These are phyloP conservation scores for Phortica magna DNA, from an alignment of 2,888 invertebrate genomes.

Conservation along the genomic window DNA sequence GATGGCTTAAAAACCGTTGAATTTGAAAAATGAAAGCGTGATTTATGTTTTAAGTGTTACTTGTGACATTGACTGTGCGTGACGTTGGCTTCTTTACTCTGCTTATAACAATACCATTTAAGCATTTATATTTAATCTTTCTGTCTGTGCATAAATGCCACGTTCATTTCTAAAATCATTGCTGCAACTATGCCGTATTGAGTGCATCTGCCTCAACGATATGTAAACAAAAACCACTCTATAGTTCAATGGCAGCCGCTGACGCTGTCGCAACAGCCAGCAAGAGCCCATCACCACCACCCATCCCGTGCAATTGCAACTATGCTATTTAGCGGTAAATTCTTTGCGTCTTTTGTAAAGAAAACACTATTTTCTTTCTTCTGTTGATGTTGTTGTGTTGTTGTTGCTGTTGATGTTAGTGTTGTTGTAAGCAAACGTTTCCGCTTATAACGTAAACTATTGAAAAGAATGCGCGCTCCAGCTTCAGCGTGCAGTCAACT, in stretches of 20 bases:
- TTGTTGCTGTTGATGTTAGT: not conserved
- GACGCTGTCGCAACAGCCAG: not conserved
- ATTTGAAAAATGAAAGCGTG: conserved; percentile 26
- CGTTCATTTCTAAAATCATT: not conserved
- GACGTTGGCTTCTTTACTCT: not conserved
- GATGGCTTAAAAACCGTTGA: not conserved
- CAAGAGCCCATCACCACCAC: not conserved
- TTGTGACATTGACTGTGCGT: not conserved
- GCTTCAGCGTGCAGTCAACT: not conserved
- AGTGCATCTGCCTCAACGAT: conserved; percentile 17
- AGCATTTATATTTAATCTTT: not conserved
- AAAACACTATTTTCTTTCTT: conserved; percentile 7
- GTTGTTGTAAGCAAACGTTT: conserved; percentile 29
- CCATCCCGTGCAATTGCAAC: conserved; percentile 19
- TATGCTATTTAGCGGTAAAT: conserved; percentile 29
- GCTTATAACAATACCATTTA: not conserved
- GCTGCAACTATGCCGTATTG: not conserved
- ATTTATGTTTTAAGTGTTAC: not conserved
- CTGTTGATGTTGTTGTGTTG: not conserved
- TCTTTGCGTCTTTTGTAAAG: conserved; percentile 12
- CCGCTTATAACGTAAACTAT: conserved; percentile 25
- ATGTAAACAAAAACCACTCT: conserved; percentile 33
- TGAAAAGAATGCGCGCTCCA: not conserved
- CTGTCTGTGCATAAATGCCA: not conserved
- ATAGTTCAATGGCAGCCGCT: conserved; percentile 33